phyloP scores from a whole-genome alignment of 2,797 vertebrate species.

The Ctenopoma multispine region DNA sequence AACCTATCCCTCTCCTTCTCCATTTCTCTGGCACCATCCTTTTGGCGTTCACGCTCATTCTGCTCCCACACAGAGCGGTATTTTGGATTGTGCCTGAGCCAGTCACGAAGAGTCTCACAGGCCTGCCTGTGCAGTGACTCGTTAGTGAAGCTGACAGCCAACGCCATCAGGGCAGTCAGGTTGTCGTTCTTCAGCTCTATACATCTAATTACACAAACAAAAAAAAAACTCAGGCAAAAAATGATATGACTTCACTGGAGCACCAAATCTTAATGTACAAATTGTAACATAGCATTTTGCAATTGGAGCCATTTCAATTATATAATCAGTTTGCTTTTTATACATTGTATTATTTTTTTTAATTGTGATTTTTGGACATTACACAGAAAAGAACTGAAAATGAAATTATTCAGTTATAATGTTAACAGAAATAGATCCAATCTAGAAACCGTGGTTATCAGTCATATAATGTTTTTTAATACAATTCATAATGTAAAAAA shows the following conservation, averaged over 20 bases:
- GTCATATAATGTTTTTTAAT: neutral
- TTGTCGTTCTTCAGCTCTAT: constrained; percentile 96
- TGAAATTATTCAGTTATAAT: constrained; percentile 2
- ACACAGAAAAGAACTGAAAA: neutral
- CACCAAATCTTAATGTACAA: too few species aligned
- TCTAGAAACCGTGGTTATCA: neutral
- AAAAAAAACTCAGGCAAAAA: neutral
- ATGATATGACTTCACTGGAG: neutral
- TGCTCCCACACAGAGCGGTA: constrained; percentile 89
- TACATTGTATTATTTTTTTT: neutral
- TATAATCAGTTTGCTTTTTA: neutral
- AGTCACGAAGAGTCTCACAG: constrained; percentile 94
- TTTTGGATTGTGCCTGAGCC: constrained; percentile 92
- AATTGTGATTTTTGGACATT: neutral
- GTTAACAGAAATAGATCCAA: neutral
- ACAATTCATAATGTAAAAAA: neutral
- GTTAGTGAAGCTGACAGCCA: constrained; percentile 98
- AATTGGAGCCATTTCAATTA: too few species aligned
- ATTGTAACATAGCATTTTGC: too few species aligned
- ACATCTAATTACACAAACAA: constrained; percentile 83
- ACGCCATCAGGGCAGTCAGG: constrained; percentile 93
- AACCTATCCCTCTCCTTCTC: constrained; percentile 86
- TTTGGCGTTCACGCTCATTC: constrained; percentile 68
- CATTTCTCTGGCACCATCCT: constrained; percentile 68
- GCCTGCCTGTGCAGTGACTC: constrained; percentile 98